Base-by-base conservation (phyloP, 2,797 vertebrate genomes). In the Epinephelus malabaricus region DNA sequence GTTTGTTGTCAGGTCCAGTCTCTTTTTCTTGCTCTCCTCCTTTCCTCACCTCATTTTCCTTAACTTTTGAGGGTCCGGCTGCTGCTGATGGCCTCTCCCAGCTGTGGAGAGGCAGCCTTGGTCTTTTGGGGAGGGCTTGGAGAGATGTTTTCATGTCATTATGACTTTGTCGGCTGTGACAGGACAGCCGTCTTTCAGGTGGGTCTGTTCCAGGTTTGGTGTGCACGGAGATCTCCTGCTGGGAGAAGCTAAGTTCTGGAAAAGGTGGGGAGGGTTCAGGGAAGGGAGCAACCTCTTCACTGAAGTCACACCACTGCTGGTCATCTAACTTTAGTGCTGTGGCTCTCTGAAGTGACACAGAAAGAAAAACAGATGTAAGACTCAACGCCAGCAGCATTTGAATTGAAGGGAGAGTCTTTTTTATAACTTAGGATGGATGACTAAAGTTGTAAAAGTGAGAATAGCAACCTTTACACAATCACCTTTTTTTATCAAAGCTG, bases 211-310 rank as follows among this genome's bases (percentile, higher is more conserved):
- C 81, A 17, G 65, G 13, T 10, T 9, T 30, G 38, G 8, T 64
- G 47, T 62, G 51, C 7, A 6, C 17, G 6, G 66, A 55, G 34
- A 15, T 19, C 6, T 68, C 51, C 27, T 58, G 66, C 38, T 69
- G 69, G 23, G 64, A 25, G 45, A 68, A 73, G 50, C 23, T 6
- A 45, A 45, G 19, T 5, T 45, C 0, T 7, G 70, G 2, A 60
- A 61, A 30, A 30, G 47, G 43, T 49, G 68, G 50, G 65, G 23
- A 15, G 3, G 72, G 6, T 70, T 78, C 74, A 61, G 94, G 93
- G 50, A 92, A 69, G 11, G 90, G 83, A 62, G 64, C 19, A 0
- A 91, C 86, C 1, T 94, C 90, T 54, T 84, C 69, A 15, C 69
- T 58, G 46, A 92, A 80, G 67, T 89, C 60, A 51, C 78, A 89